Conservation (phyloP, 2,888 invertebrate genomes). For the Pandemis corylana region DNA sequence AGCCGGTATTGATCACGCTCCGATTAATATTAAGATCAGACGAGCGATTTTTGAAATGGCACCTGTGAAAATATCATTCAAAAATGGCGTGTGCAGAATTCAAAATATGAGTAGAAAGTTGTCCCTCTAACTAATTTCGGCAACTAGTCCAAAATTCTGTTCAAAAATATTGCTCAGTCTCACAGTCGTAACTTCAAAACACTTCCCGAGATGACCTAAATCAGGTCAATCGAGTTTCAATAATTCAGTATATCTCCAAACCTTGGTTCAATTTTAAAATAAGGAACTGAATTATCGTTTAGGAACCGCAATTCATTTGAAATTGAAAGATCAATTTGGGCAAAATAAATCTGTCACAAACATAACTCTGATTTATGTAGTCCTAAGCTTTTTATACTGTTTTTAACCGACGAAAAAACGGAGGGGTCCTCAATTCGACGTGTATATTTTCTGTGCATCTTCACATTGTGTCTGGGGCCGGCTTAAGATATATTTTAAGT, state of each 20-base stretch:
- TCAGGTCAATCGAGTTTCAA: too few species aligned
- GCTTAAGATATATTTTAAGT: background rate
- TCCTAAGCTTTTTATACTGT: background rate
- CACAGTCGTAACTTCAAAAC: too few species aligned
- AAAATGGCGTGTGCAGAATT: background rate
- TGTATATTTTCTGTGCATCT: too few species aligned
- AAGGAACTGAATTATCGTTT: background rate
- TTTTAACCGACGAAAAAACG: background rate
- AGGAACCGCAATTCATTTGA: background rate
- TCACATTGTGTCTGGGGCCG: too few species aligned
- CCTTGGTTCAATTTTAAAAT: background rate
- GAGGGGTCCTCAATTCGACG: too few species aligned
- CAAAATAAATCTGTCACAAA: background rate
- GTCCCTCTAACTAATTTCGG: too few species aligned
- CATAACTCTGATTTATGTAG: background rate
- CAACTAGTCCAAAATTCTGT: too few species aligned
- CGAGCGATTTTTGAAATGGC: background rate
- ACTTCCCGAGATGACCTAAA: too few species aligned
- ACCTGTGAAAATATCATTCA: background rate
- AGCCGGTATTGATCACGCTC: conserved; percentile 28
- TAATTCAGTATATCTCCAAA: background rate
- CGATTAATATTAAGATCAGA: conserved; percentile 1
- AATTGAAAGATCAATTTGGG: background rate
- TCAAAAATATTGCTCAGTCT: too few species aligned
- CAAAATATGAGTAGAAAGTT: too few species aligned